Evolutionary conservation across 2,888 invertebrate species (phyloP), one percentile per base, ranked within the genome.

Genomic region (Bedellia somnulentella): DNA sequence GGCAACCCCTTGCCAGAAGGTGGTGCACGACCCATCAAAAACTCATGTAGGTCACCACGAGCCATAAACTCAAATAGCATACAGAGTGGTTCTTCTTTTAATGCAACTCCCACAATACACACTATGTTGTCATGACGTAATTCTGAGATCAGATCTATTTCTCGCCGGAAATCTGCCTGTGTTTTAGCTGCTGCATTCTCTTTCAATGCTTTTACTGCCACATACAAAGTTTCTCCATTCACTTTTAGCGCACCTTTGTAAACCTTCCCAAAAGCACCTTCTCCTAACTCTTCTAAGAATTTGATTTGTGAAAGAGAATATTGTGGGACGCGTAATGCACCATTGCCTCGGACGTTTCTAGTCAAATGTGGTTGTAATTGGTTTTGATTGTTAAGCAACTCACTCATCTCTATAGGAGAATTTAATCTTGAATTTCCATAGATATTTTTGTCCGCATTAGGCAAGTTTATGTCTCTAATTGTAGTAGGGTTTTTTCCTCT

Each of bases 1-100:
- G 86, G 86, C 30, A 93, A 63, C 12, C 84, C 79, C 47, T 86
- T 87, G 3, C 86, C 87, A 37, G 87, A 89, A 33, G 86, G 86
- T 1, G 96, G 95, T 0, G 95, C 94, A 50, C 95, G 88, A 2
- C 86, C 82, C 50, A 94, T 89, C 13, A 99, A 76, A 66, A 94
- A 97, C 61, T 98, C 97, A 54, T 98, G 97, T 30, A 99, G 78
- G 62, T 99, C 97, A 0, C 98, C 97, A 59, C 93, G 86, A 1
- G 91, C 89, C 96, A 98, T 97, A 55, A 93, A 95, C 60, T 99
- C 98, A 66, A 98, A 98, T 13, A 99, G 71, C 93, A 97, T 95
- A 52, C 94, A 94, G 57, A 90, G 81, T 0, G 95, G 94, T 50
- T 93, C 89, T 46, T 91, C 89, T 45, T 89, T 87, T 36, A 92